A percentile compares a stretch with the other conserved stretches of the same genome.
phyloP scores from a whole-genome alignment of 2,797 vertebrate species.

The Leucoraja ocellata region DNA sequence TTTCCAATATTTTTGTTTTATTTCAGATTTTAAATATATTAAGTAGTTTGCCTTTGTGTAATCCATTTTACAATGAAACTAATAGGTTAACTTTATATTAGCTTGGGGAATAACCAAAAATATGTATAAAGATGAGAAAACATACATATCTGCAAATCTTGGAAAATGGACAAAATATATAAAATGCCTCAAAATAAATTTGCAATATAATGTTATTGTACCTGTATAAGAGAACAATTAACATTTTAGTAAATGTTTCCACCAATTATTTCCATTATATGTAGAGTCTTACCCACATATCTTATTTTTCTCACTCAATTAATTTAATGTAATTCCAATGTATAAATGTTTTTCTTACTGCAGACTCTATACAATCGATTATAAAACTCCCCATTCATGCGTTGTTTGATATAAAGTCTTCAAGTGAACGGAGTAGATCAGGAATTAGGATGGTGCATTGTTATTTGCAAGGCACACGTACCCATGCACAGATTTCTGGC shows the following conservation, averaged over 20 bases:
- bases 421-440: neutral
- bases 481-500: neutral
- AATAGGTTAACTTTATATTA: neutral
- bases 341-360: neutral
- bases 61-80: neutral
- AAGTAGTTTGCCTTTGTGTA: neutral
- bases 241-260: neutral
- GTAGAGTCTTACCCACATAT: neutral
- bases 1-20: too few relatives aligned
- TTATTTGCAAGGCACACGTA: neutral
- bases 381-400: neutral
- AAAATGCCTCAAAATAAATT: neutral
- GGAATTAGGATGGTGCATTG: neutral
- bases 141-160: neutral
- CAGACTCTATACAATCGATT: neutral
- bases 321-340: neutral
- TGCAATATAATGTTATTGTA: neutral
- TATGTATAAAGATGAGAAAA: neutral
- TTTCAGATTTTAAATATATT: too few relatives aligned
- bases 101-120: neutral
- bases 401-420: neutral
- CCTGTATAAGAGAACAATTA: neutral
- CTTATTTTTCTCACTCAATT: neutral
- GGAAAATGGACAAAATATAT: neutral
- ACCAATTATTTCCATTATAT: neutral